Base-by-base conservation (phyloP, 2,888 invertebrate genomes). In the Standfussiana lucernea region DNA sequence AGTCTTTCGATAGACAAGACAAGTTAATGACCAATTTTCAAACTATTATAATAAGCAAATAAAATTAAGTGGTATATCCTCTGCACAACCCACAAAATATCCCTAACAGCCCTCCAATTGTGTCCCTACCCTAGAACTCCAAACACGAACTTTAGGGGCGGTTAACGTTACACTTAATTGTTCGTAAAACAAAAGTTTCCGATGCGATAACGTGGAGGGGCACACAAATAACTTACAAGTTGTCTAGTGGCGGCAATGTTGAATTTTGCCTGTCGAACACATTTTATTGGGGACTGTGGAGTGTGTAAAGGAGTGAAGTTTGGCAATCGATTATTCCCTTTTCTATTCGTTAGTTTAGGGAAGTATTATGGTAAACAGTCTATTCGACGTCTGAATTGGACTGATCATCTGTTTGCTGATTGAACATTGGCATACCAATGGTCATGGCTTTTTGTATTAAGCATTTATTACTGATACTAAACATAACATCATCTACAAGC, bases 91-190 rank as follows among this genome's bases (percentile, higher is more conserved):
- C 59, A 35, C n/a, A 42, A 32, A 47, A 73, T 35, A 35, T 42
- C n/a, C 11, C 47, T n/a, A 64, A 66, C 71, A 37, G 37, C 24
- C 66, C 61, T 64, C 87, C 71, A 81, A 69, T 87, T 93, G 91
- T 92, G 78, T 72, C 89, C 21, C 88, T 37, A 80, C 71, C 92
- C 86, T 88, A 82, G 88, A 86, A 85, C 86, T 80, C 84, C 80
- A 90, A 92, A 93, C 91, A 91, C 86, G 88, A 92, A 92, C 91
- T 92, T 92, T 88, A 89, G 89, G 91, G 91, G 92, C 86, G 94
- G 93, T 95, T 94, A 93, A 93, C 92, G 93, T 94, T 93, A 94
- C 94, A 94, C 94, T 95, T 95, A 95, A 94, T 95, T 95, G 94
- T 95, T 93, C 93, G 94, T 93, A 93, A 95, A 94, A 94, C 95